Conservation (phyloP, 2,888 invertebrate species). For the Drosophila parthenogenetica region DNA sequence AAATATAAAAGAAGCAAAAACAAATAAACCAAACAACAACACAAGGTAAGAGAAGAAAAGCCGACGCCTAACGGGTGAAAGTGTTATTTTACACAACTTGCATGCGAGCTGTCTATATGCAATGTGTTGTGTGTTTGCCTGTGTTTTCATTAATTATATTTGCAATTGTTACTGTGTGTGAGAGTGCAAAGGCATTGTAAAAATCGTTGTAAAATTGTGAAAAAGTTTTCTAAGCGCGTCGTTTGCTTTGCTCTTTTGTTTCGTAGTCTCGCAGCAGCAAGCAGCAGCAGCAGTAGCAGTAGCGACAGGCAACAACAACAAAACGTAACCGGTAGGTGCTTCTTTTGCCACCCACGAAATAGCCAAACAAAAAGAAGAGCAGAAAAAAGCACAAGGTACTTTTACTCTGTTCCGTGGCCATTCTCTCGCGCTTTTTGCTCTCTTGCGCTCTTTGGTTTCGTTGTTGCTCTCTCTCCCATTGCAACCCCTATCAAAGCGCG, state of each 20-base stretch:
- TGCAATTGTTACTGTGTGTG: conserved; percentile 24
- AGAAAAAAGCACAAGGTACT: conserved; percentile 54
- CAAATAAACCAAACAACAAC: conserved; percentile 4
- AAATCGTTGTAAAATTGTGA: conserved; percentile 26
- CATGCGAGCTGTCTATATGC: conserved; percentile 16
- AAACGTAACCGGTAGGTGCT: conserved; percentile 72
- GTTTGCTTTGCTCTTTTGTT: conserved; percentile 66
- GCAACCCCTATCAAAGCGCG: conserved; percentile 49
- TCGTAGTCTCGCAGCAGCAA: conserved; percentile 44
- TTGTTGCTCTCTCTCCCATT: conserved; percentile 18
- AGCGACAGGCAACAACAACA: conserved; percentile 51
- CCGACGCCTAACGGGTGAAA: conserved; percentile 71
- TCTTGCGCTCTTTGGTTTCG: conserved; percentile 7
- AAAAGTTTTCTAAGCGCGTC: conserved; percentile 51
- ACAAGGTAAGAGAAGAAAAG: conserved; percentile 47
- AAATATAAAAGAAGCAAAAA: background rate
- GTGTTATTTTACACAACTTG: conserved; percentile 56
- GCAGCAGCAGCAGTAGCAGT: conserved; percentile 33
- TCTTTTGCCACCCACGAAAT: conserved; percentile 70
- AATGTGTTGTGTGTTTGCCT: background rate
- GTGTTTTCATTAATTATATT: conserved; percentile 16
- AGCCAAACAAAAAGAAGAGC: conserved; percentile 69
- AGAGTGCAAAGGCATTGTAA: conserved; percentile 42
- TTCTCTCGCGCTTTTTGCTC: conserved; percentile 8
- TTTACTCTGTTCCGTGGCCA: conserved; percentile 45